Percentiles rank a stretch among this genome's conserved stretches.
phyloP scores from a whole-genome alignment of 2,888 invertebrate species.

The Hetaerina titia region DNA sequence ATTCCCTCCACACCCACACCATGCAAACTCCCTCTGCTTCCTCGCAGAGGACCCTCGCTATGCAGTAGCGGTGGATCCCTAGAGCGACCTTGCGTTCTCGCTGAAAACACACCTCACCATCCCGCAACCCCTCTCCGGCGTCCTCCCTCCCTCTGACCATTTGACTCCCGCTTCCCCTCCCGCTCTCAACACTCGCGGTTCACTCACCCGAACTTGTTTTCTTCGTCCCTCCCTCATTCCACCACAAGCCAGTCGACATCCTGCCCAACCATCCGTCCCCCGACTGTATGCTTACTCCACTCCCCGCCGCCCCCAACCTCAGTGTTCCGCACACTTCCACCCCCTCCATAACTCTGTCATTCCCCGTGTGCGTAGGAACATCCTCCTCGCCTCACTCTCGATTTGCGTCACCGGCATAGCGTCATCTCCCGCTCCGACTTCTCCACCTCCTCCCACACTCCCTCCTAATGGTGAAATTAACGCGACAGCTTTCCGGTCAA shows the following conservation, averaged over 20 bases:
- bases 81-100: slow-evolving; percentile 56
- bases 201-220: slow-evolving; percentile 58
- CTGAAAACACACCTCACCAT: not conserved
- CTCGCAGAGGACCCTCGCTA: not conserved
- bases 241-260: not conserved
- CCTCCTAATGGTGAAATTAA: not conserved
- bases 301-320: not conserved
- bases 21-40: not conserved
- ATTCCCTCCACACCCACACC: not conserved
- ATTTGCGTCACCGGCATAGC: too few species aligned
- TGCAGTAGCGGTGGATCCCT: not conserved
- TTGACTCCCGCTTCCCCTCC: not conserved
- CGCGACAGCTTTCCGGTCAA: not conserved
- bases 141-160: not conserved
- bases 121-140: not conserved
- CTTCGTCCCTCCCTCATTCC: not conserved
- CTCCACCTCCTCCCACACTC: not conserved
- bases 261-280: not conserved
- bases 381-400: too few species aligned
- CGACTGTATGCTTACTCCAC: not conserved
- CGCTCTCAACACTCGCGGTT: slow-evolving; percentile 36
- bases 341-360: not conserved
- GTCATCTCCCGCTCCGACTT: not conserved
- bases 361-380: too few species aligned
- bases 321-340: not conserved